Evolutionary conservation across 1,140 invertebrate genomes (phyloP).

Genomic region (Colletes gigas): DNA sequence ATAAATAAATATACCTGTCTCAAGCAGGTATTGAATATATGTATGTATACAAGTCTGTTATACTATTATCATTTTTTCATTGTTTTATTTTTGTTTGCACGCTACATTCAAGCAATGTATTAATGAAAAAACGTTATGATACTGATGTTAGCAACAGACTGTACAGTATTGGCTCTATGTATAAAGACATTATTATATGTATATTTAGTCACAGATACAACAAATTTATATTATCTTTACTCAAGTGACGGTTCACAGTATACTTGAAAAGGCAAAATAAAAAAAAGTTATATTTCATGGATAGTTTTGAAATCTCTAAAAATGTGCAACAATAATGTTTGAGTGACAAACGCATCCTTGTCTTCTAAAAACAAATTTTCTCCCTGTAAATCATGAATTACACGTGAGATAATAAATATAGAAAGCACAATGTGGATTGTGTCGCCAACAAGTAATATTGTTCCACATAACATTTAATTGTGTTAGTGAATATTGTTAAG

Average conservation of each 20-base stretch:
- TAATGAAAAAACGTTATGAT: conserved; percentile 6
- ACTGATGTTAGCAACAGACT: neutral
- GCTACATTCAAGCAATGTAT: neutral
- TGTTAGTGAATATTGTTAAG: conserved; percentile 66
- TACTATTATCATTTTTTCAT: neutral
- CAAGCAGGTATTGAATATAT: conserved; percentile 4
- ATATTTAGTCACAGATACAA: conserved; percentile 1
- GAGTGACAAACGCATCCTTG: conserved; percentile 50
- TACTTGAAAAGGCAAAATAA: neutral
- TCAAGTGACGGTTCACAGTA: conserved; percentile 1
- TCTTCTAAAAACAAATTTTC: conserved; percentile 56
- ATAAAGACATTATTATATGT: conserved; percentile 18
- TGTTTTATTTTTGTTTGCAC: conserved; percentile 10
- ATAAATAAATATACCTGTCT: neutral
- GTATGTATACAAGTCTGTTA: neutral
- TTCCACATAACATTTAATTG: conserved; percentile 67
- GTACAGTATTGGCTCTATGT: neutral
- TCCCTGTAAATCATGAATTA: conserved; percentile 57
- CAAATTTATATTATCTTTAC: conserved; percentile 27
- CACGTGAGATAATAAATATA: conserved; percentile 65
- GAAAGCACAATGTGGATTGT: conserved; percentile 61
- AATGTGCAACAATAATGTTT: conserved; percentile 10
- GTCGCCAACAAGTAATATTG: conserved; percentile 62
- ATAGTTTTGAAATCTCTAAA: conserved; percentile 8
- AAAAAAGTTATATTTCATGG: conserved; percentile 7